These are phyloP conservation scores for Cherax destructor DNA, from an alignment of 1,140 invertebrate genomes.

Conservation along the genomic window DNA sequence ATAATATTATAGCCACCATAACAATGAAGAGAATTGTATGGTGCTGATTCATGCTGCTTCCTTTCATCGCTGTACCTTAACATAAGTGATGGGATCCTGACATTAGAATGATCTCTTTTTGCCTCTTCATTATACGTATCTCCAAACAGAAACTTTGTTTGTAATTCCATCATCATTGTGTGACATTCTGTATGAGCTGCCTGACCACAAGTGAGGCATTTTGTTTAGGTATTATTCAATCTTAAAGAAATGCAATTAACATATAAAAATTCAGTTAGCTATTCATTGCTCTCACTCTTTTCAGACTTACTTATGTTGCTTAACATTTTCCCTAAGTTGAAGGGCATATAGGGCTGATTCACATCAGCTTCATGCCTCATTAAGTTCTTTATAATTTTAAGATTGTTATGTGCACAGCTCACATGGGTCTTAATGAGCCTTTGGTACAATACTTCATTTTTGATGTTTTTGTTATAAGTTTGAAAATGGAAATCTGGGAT, in stretches of 20 bases:
- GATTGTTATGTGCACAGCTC: too few species aligned
- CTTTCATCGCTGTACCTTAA: not conserved
- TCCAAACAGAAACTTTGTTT: not conserved
- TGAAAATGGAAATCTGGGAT: not conserved
- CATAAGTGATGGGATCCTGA: not conserved
- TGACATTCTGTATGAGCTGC: not conserved
- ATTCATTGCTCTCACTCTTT: too few species aligned
- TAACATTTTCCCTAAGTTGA: too few species aligned
- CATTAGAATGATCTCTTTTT: not conserved
- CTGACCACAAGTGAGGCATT: not conserved
- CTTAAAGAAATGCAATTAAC: too few species aligned
- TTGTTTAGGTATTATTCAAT: too few species aligned
- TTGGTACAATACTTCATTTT: not conserved
- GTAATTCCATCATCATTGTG: not conserved
- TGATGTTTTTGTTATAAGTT: not conserved
- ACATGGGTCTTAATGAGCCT: not conserved
- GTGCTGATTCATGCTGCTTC: not conserved
- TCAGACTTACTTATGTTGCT: too few species aligned
- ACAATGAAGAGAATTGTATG: not conserved
- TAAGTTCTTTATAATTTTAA: too few species aligned
- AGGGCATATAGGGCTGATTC: too few species aligned
- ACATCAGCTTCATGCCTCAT: too few species aligned
- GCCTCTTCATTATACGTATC: not conserved
- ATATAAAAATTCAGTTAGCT: too few species aligned
- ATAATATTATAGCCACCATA: not conserved